phyloP scores from a whole-genome alignment of 2,797 vertebrate species.

The Enteromius afrohamiltoni region DNA sequence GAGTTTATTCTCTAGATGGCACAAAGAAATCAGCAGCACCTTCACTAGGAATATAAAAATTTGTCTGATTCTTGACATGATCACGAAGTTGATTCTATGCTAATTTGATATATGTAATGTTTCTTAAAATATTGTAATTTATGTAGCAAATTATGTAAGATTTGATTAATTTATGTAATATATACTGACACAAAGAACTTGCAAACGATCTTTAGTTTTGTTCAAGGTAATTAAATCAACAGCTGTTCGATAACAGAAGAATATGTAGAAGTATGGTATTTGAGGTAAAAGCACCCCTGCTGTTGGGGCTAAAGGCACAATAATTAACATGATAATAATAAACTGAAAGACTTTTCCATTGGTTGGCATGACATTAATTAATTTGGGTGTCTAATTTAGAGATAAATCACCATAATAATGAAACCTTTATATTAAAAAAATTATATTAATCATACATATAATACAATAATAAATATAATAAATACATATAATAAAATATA shows the following conservation, averaged over 20 bases:
- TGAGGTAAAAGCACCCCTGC: background rate
- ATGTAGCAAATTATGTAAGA: background rate
- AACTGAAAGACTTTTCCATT: background rate
- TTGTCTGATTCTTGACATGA: background rate
- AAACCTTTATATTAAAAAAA: background rate
- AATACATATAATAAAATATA: background rate
- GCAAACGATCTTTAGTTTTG: background rate
- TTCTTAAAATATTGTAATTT: background rate
- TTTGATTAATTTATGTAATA: background rate
- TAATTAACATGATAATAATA: conserved; percentile 5
- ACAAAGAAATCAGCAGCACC: background rate
- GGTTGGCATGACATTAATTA: background rate
- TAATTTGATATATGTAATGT: background rate
- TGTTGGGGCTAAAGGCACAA: background rate
- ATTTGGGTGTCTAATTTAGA: background rate
- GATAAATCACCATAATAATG: background rate
- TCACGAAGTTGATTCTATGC: background rate
- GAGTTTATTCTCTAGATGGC: background rate
- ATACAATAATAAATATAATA: background rate
- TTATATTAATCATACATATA: background rate
- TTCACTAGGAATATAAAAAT: background rate
- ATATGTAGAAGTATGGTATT: background rate
- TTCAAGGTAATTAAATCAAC: background rate
- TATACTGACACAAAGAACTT: background rate
- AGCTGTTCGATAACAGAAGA: background rate